Evolutionary conservation across 2,113 vertebrate species (phyloP).

Genomic region (Malurus alboscapulatus): DNA sequence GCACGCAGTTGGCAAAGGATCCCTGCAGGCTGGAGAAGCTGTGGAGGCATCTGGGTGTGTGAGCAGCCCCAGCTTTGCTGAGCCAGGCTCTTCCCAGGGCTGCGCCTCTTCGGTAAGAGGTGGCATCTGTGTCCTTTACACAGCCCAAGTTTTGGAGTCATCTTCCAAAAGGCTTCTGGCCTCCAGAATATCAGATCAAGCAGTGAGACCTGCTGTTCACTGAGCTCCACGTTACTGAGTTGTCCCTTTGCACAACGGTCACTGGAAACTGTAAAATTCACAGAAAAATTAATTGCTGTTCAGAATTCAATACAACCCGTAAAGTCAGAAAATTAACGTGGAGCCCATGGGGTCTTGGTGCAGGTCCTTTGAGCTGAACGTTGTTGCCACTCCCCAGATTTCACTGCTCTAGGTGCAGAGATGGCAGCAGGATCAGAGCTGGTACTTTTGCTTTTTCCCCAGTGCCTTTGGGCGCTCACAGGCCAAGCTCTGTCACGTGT

Average conservation of each 20-base stretch:
- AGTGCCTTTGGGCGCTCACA: fast-evolving
- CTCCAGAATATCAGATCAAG: neutral
- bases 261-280: neutral
- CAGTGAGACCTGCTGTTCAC: fast-evolving
- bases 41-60: neutral
- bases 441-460: neutral
- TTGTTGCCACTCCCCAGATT: neutral
- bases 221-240: neutral
- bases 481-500: neutral
- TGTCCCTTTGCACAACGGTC: neutral
- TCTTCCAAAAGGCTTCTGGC: neutral
- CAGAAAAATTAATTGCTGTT: neutral
- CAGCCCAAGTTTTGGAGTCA: neutral
- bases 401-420: neutral
- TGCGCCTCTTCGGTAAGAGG: neutral
- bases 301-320: neutral
- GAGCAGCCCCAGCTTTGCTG: neutral
- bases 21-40: neutral
- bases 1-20: neutral
- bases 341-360: neutral
- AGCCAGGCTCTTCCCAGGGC: neutral
- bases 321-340: neutral
- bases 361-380: neutral
- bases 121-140: neutral
- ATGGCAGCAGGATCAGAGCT: neutral